phyloP scores from a whole-genome alignment of 2,113 vertebrate genomes.

The Butorides virescens region DNA sequence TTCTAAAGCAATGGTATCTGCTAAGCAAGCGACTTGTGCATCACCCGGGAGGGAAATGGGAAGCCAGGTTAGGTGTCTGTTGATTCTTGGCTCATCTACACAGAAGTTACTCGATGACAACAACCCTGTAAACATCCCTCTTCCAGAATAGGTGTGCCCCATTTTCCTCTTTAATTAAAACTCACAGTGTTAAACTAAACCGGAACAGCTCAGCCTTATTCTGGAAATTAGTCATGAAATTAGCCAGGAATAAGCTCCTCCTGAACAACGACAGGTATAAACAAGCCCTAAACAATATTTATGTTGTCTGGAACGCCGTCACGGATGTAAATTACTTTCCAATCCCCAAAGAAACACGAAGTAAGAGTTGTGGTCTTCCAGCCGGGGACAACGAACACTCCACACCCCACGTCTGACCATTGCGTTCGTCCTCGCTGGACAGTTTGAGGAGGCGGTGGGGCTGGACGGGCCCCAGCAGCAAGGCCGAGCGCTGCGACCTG shows the following conservation, averaged over 20 bases:
- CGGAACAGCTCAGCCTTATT: background rate
- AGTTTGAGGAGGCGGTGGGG: accelerated
- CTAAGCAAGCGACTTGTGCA: background rate
- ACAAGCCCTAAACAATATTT: slow-evolving; percentile 6
- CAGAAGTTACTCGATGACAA: background rate
- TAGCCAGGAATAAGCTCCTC: slow-evolving; percentile 13
- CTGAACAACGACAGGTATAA: background rate
- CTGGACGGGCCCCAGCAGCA: background rate
- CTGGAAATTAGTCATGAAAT: slow-evolving; percentile 41
- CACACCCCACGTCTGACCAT: accelerated
- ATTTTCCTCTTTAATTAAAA: slow-evolving; percentile 41
- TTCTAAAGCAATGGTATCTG: background rate
- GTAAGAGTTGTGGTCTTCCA: background rate
- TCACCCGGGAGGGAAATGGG: background rate
- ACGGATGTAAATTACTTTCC: background rate
- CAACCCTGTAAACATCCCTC: background rate
- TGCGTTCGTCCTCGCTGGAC: background rate
- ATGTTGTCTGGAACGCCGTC: background rate
- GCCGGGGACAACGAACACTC: accelerated
- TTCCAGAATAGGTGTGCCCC: slow-evolving; percentile 19
- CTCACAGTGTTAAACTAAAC: background rate
- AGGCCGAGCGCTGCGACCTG: background rate
- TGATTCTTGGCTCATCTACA: slow-evolving; percentile 7
- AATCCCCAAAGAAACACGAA: background rate
- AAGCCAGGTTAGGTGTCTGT: background rate